These are phyloP conservation scores for Halcyon leucocephala DNA, from an alignment of 2,797 vertebrate species.

Conservation along the genomic window DNA sequence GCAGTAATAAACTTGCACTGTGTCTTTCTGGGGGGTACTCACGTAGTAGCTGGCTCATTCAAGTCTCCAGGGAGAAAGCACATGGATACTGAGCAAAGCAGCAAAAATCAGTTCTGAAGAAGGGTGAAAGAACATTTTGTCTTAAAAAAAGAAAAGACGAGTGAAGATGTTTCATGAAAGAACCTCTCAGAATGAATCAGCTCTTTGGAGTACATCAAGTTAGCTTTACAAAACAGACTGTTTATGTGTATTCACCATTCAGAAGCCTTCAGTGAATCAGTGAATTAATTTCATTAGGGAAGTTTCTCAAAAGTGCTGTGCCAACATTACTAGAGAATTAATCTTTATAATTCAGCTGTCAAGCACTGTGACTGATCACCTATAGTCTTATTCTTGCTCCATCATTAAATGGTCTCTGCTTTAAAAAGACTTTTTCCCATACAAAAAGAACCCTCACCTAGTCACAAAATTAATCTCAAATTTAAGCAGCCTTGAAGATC, in stretches of 20 bases:
- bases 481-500: slow-evolving; percentile 9
- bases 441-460: neutral
- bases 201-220: neutral
- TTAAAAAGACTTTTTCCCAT: neutral
- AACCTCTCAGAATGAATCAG: slow-evolving; percentile 22
- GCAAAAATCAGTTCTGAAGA: neutral
- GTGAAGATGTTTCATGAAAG: neutral
- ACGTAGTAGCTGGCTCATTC: neutral
- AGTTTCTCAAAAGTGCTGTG: slow-evolving; percentile 12
- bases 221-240: slow-evolving; percentile 9
- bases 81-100: neutral
- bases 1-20: neutral
- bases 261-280: slow-evolving; percentile 3
- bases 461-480: slow-evolving; percentile 22
- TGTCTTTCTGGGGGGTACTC: neutral
- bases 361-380: slow-evolving; percentile 29
- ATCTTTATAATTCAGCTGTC: slow-evolving; percentile 48
- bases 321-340: slow-evolving; percentile 26
- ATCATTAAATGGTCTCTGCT: neutral
- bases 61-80: neutral
- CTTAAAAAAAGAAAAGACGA: neutral
- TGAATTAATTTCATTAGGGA: slow-evolving; percentile 1
- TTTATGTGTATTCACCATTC: neutral
- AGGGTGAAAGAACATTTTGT: neutral
- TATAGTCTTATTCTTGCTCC: slow-evolving; percentile 3